Conservation (phyloP, 2,797 vertebrate genomes). For the Darevskia nairensis region DNA sequence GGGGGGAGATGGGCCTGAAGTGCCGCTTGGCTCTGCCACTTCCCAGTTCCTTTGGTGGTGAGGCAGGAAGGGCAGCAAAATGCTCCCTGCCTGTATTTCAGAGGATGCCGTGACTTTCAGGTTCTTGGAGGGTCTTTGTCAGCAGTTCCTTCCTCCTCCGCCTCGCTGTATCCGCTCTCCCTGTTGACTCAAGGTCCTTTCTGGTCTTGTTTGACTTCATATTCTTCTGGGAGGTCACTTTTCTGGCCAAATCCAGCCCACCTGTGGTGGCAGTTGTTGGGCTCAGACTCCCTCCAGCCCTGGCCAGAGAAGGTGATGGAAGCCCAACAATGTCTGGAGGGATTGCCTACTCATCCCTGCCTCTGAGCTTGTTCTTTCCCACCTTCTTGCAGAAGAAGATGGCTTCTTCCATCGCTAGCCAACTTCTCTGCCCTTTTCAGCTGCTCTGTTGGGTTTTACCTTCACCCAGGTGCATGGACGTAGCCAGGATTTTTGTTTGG, state of each 20-base stretch:
- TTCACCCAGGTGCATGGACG: neutral
- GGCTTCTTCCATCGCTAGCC: neutral
- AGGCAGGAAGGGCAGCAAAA: neutral
- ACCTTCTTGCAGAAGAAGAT: no score
- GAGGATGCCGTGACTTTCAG: neutral
- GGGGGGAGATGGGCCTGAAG: neutral
- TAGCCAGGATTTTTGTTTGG: no score
- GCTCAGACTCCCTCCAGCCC: no score
- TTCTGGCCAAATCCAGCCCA: neutral
- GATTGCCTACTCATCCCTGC: no score
- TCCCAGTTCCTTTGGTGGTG: neutral
- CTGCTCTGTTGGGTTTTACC: neutral
- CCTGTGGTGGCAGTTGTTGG: no score
- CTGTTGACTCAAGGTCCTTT: no score
- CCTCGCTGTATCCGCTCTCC: neutral
- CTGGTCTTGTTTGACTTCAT: neutral
- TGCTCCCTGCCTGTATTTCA: neutral
- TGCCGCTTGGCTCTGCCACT: neutral
- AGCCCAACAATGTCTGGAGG: no score
- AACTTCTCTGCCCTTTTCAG: neutral
- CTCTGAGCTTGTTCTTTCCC: no score
- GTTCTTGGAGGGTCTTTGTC: neutral
- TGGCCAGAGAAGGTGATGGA: no score
- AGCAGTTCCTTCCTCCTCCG: neutral
- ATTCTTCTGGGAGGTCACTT: neutral